Conservation (phyloP, 2,797 vertebrate species). For the Pseudocheirus occidentalis region DNA sequence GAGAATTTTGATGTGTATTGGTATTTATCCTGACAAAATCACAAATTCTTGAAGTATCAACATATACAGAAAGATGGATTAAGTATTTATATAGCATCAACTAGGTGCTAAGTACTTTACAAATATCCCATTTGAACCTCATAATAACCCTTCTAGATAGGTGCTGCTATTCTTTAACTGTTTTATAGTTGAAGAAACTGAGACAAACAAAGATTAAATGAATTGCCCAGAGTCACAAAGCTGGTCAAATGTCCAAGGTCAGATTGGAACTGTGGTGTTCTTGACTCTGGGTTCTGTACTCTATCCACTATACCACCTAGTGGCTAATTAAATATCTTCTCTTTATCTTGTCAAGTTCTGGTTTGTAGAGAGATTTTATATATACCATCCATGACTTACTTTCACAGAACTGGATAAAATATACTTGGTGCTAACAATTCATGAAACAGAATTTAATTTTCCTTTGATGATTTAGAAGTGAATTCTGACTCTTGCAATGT, state of each 20-base stretch:
- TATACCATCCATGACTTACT: background rate
- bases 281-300: background rate
- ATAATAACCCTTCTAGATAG: background rate
- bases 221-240: background rate
- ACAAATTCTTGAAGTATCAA: background rate
- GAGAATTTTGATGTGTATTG: background rate
- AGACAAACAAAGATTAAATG: background rate
- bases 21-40: background rate
- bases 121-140: background rate
- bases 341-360: background rate
- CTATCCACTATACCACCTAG: background rate
- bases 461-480: background rate
- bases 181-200: background rate
- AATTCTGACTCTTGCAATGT: background rate
- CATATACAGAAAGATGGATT: background rate
- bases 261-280: background rate
- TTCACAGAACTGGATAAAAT: background rate
- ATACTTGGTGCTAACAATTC: background rate
- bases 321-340: background rate
- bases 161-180: background rate
- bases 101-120: background rate
- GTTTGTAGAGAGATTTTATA: background rate
- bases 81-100: background rate
- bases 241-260: background rate
- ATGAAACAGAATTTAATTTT: background rate